phyloP scores from a whole-genome alignment of 2,113 vertebrate species.

The Aramus guarauna region DNA sequence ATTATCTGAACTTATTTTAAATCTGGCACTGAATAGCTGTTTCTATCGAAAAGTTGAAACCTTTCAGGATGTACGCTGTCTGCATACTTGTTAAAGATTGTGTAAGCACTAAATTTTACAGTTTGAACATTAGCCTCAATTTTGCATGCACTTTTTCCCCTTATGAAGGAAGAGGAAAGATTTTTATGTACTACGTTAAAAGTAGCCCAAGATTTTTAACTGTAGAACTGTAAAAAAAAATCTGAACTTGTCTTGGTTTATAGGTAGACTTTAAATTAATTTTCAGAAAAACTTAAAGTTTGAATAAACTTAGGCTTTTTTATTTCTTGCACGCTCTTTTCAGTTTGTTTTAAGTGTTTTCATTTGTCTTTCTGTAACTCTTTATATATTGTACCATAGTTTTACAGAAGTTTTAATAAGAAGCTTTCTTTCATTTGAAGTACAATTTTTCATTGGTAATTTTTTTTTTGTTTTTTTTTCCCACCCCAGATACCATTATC shows the following conservation, averaged over 20 bases:
- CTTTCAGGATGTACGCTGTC: not conserved
- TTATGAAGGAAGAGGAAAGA: not conserved
- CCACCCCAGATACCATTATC: conserved; percentile 86
- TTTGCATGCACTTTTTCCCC: not conserved
- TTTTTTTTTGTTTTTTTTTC: not conserved
- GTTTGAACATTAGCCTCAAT: not conserved
- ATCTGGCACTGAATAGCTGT: not conserved
- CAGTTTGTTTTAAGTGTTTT: not conserved
- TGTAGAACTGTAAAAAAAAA: not conserved
- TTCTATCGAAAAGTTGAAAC: not conserved
- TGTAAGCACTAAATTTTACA: not conserved
- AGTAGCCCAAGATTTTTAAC: not conserved
- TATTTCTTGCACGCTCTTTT: not conserved
- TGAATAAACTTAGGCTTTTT: not conserved
- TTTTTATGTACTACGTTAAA: not conserved
- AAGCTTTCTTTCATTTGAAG: not conserved
- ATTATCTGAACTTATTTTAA: not conserved
- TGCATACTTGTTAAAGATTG: not conserved
- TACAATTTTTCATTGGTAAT: not conserved
- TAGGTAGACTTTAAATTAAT: not conserved
- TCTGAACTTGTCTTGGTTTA: not conserved
- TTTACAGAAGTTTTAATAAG: not conserved
- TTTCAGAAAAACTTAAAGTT: not conserved
- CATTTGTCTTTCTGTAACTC: not conserved
- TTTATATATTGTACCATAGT: not conserved